Evolutionary conservation across 2,888 invertebrate species (phyloP).

Genomic region (Zaprionus lineosus): DNA sequence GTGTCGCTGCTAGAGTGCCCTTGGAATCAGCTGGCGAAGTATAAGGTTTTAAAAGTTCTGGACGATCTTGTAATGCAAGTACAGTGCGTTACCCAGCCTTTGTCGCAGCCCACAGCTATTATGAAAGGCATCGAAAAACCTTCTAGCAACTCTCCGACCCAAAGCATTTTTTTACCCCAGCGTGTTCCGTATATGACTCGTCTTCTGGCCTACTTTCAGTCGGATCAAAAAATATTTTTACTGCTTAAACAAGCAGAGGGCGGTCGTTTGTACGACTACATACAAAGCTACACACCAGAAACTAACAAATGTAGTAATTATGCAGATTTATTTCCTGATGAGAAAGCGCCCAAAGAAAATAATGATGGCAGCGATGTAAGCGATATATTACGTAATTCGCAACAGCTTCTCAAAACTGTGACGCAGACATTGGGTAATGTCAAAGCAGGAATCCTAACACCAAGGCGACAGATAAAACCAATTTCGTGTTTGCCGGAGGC

Average conservation of each 20-base stretch:
- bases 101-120: slow-evolving; percentile 73
- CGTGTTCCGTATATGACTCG: slow-evolving; percentile 82
- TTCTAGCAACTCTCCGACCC: slow-evolving; percentile 79
- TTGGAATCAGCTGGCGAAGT: slow-evolving; percentile 82
- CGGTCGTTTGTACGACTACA: slow-evolving; percentile 80
- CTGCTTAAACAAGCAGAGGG: slow-evolving; percentile 81
- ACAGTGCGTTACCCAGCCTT: slow-evolving; percentile 80
- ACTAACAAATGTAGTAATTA: slow-evolving; percentile 49
- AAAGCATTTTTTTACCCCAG: slow-evolving; percentile 81
- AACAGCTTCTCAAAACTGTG: slow-evolving; percentile 81
- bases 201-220: slow-evolving; percentile 81
- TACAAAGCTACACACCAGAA: slow-evolving; percentile 72
- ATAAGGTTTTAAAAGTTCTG: slow-evolving; percentile 80
- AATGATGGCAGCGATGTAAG: slow-evolving; percentile 77
- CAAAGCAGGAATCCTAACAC: slow-evolving; percentile 36
- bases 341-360: slow-evolving; percentile 55
- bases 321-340: slow-evolving; percentile 65
- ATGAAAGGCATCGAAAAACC: slow-evolving; percentile 83
- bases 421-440: slow-evolving; percentile 77
- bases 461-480: slow-evolving; percentile 10
- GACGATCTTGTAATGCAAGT: slow-evolving; percentile 81
- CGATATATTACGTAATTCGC: slow-evolving; percentile 80
- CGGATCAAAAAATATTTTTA: slow-evolving; percentile 82
- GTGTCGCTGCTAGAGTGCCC: slow-evolving; percentile 78
- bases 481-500: slow-evolving; percentile 69